A percentile compares a stretch with the other conserved stretches of the same genome.
These are phyloP conservation scores for Hypotaenidia okinawae DNA, from an alignment of 2,797 vertebrate species.

Conservation along the genomic window DNA sequence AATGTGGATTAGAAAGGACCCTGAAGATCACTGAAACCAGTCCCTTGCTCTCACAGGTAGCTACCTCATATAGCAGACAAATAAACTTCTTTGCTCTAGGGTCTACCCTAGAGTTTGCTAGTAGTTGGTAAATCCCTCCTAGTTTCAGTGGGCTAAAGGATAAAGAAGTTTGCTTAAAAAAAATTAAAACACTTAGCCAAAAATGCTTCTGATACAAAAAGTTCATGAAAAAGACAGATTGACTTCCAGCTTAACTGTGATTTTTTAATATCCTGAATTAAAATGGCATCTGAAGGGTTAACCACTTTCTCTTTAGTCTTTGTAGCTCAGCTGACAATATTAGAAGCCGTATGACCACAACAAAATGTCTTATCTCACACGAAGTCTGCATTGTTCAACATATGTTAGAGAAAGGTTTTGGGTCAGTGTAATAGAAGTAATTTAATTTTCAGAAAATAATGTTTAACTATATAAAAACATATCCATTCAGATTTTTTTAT, in stretches of 20 bases:
- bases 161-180: neutral
- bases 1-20: neutral
- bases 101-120: neutral
- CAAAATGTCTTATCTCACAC: neutral
- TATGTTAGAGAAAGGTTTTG: neutral
- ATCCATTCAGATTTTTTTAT: neutral
- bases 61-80: rapidly evolving
- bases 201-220: neutral
- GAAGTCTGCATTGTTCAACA: neutral
- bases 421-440: neutral
- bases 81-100: neutral
- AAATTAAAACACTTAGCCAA: neutral
- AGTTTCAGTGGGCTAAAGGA: neutral
- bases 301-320: neutral
- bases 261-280: neutral
- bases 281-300: neutral
- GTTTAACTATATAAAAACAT: neutral
- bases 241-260: neutral
- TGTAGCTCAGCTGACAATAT: neutral
- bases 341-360: neutral
- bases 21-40: neutral
- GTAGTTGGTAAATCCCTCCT: neutral
- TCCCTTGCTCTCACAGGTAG: neutral
- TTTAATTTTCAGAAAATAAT: neutral
- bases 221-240: neutral